These are phyloP conservation scores for Ricordea florida DNA, from an alignment of 92 coral and sea anemone genomes.

Conservation along the genomic window DNA sequence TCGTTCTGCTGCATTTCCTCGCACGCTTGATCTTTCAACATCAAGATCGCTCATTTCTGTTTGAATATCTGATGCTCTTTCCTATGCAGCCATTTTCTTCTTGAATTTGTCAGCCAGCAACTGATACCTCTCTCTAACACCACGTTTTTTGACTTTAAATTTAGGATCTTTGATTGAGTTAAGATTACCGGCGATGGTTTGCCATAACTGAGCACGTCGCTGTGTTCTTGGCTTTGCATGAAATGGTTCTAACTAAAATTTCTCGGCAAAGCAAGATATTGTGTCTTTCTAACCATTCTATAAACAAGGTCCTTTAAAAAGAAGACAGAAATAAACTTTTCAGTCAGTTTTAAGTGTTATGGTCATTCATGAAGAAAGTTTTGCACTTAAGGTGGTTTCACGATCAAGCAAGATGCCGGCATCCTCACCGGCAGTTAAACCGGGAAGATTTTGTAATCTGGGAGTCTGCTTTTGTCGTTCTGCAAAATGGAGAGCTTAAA, in stretches of 20 bases:
- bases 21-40: no score
- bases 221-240: slow-evolving; percentile 21
- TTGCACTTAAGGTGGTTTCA: no score
- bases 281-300: slow-evolving; percentile 41
- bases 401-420: no score
- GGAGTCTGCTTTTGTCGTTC: no score
- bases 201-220: slow-evolving; percentile 40
- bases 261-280: slow-evolving; percentile 34
- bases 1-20: no score
- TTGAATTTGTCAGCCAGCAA: slow-evolving; percentile 28
- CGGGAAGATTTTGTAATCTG: no score
- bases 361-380: no score
- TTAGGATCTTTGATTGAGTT: slow-evolving; percentile 20
- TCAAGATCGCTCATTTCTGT: slow-evolving; percentile 43
- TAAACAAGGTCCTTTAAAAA: no score
- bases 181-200: slow-evolving; percentile 19
- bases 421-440: no score
- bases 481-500: no score
- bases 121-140: slow-evolving; percentile 21
- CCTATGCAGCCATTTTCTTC: slow-evolving; percentile 36
- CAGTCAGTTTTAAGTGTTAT: no score
- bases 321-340: no score
- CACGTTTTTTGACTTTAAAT: slow-evolving; percentile 32
- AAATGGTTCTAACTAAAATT: slow-evolving; percentile 39
- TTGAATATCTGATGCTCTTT: slow-evolving; percentile 32